Conservation (phyloP, 1,140 invertebrate species). For the Drosophila varians region DNA sequence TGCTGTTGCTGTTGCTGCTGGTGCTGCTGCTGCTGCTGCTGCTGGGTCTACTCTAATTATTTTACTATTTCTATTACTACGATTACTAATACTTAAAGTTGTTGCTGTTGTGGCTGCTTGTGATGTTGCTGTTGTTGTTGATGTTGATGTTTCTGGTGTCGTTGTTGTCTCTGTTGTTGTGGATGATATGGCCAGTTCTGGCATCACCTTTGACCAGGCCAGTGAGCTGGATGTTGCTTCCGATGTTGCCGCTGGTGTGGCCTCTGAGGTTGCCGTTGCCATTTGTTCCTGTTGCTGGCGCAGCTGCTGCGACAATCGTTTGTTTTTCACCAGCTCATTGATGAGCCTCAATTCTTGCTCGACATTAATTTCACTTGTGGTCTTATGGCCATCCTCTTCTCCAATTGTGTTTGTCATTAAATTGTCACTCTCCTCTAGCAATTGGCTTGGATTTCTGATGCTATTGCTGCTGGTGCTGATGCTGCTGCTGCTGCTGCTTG, state of each 20-base stretch:
- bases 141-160: slow-evolving; percentile 11
- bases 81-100: slow-evolving; percentile 71
- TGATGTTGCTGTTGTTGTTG: slow-evolving; percentile 21
- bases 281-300: slow-evolving; percentile 34
- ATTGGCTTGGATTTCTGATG: slow-evolving; percentile 15
- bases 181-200: slow-evolving; percentile 17
- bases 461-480: slow-evolving; percentile 20
- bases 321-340: slow-evolving; percentile 77
- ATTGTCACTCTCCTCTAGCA: slow-evolving; percentile 58
- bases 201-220: slow-evolving; percentile 41
- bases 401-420: slow-evolving; percentile 71
- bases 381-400: slow-evolving; percentile 19
- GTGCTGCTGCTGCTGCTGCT: slow-evolving; percentile 17
- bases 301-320: slow-evolving; percentile 37
- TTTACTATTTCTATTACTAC: slow-evolving; percentile 80
- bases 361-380: slow-evolving; percentile 64
- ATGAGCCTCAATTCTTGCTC: slow-evolving; percentile 75
- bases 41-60: slow-evolving; percentile 57
- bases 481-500: slow-evolving; percentile 13
- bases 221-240: slow-evolving; percentile 16
- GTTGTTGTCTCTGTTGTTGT: slow-evolving; percentile 40
- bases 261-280: slow-evolving; percentile 30
- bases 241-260: no score
- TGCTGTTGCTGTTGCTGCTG: slow-evolving; percentile 17
- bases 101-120: slow-evolving; percentile 22